These are phyloP conservation scores for Cancer borealis DNA, from an alignment of 2,888 invertebrate species.

Conservation along the genomic window DNA sequence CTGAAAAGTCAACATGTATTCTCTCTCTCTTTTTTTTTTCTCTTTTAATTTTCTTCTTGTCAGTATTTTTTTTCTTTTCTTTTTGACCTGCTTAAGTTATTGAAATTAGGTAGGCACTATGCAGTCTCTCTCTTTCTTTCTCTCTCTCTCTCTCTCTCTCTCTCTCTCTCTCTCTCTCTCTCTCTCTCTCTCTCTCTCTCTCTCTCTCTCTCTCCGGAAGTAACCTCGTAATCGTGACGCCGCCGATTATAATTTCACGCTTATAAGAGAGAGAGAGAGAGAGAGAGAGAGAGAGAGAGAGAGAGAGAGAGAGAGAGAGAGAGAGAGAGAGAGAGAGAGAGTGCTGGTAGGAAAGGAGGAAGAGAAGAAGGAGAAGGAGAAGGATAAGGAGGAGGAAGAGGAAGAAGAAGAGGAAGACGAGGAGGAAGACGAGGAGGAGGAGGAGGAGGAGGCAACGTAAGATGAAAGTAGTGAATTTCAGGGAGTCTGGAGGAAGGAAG, in stretches of 20 bases:
- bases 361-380: too few relatives aligned
- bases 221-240: background rate
- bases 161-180: conserved; percentile 16
- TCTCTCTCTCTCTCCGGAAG: background rate
- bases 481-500: background rate
- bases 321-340: background rate
- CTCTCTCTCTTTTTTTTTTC: too few relatives aligned
- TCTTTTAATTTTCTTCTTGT: too few relatives aligned
- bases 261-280: background rate
- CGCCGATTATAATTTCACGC: background rate
- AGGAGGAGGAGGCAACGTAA: background rate
- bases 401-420: too few relatives aligned
- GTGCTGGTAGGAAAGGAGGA: too few relatives aligned
- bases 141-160: conserved; percentile 36
- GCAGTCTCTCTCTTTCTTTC: background rate
- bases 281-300: conserved; percentile 20
- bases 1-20: background rate
- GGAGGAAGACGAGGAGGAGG: background rate
- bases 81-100: background rate
- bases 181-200: background rate
- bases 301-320: conserved; percentile 20
- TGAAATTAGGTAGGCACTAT: background rate
- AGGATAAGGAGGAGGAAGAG: too few relatives aligned
- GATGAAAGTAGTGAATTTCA: background rate
- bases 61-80: too few relatives aligned